Evolutionary conservation across 2,113 vertebrate genomes (phyloP).

Genomic region (Eidolon helvum): DNA sequence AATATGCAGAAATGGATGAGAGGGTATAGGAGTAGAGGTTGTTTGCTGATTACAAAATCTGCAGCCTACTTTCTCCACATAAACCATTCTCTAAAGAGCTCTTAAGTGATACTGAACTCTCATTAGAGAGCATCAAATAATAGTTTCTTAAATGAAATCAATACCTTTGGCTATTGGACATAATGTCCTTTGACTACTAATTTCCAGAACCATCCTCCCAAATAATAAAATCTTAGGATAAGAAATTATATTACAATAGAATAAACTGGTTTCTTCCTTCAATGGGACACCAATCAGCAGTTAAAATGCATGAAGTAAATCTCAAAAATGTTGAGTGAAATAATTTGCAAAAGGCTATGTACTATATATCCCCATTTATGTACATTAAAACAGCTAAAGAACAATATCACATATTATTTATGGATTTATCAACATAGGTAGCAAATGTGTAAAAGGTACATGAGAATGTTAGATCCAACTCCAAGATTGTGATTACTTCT

Average conservation of each 20-base stretch:
- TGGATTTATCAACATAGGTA: not conserved
- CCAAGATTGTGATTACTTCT: not conserved
- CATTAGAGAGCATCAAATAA: constrained; percentile 3
- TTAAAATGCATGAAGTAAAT: constrained; percentile 29
- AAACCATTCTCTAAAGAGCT: not conserved
- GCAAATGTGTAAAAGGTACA: not conserved
- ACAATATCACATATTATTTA: not conserved
- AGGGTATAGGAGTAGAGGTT: not conserved
- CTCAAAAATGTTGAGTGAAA: not conserved
- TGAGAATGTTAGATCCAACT: not conserved
- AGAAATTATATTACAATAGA: constrained; percentile 11
- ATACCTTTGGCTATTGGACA: constrained; percentile 2
- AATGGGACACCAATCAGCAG: not conserved
- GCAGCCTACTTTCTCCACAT: not conserved
- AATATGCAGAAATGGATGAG: not conserved
- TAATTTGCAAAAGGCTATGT: not conserved
- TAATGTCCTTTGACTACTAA: not conserved
- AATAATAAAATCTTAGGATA: constrained; percentile 24
- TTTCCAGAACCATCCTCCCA: not conserved
- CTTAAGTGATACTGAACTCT: constrained; percentile 25
- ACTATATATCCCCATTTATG: not conserved
- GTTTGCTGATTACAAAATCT: not conserved
- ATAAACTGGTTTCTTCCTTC: not conserved
- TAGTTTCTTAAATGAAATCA: not conserved
- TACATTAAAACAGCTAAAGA: constrained; percentile 1